A percentile compares a stretch with the other conserved stretches of the same genome.
Conservation (phyloP, 2,888 invertebrate species). For the Drosophila gaucha region DNA sequence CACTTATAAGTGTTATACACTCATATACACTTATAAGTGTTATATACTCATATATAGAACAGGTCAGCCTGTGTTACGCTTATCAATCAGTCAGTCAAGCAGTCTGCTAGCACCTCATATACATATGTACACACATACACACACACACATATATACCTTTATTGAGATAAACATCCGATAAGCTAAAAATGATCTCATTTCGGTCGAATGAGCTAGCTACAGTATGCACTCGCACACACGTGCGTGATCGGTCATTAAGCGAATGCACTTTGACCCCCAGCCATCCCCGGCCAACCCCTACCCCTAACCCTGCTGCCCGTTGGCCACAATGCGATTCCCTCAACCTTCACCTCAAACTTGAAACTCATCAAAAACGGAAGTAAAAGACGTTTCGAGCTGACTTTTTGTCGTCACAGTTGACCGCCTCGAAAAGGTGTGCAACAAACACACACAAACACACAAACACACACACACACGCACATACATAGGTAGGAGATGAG, state of each 20-base stretch:
- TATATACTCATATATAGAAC: too few species aligned
- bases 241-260: conserved; percentile 33
- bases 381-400: conserved; percentile 55
- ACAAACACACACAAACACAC: conserved; percentile 19
- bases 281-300: not conserved
- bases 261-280: conserved; percentile 17
- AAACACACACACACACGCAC: conserved; percentile 7
- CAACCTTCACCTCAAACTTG: conserved; percentile 73
- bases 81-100: not conserved
- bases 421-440: conserved; percentile 64
- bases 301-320: not conserved
- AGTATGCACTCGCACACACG: conserved; percentile 1
- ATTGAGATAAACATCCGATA: conserved; percentile 1
- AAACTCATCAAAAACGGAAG: conserved; percentile 62
- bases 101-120: too few species aligned
- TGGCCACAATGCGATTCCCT: conserved; percentile 29
- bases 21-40: not conserved
- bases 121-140: too few species aligned
- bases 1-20: not conserved
- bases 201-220: not conserved
- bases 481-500: conserved; percentile 2
- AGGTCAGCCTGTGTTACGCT: too few species aligned
- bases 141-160: not conserved
- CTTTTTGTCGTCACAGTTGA: conserved; percentile 69
- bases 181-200: not conserved